These are phyloP conservation scores for Cerceris rybyensis DNA, from an alignment of 2,888 invertebrate species.

Conservation along the genomic window DNA sequence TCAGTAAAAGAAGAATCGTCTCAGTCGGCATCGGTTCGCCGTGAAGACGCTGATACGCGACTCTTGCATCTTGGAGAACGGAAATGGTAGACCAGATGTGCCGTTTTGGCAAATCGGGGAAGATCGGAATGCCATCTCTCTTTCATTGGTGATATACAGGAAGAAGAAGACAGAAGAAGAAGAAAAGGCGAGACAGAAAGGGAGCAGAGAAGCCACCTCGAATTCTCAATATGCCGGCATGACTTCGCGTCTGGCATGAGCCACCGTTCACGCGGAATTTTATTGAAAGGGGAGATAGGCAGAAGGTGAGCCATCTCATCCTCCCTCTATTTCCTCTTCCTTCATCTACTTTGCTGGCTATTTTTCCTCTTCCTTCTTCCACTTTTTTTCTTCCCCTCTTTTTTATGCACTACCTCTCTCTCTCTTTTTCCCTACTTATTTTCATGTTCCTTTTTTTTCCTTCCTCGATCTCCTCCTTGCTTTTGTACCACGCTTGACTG, in stretches of 20 bases:
- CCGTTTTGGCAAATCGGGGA: constrained; percentile 59
- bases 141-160: neutral
- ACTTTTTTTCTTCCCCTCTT: constrained; percentile 36
- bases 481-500: constrained; percentile 22
- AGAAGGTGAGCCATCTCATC: constrained; percentile 50
- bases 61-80: constrained; percentile 19
- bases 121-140: constrained; percentile 36
- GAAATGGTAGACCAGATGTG: constrained; percentile 52
- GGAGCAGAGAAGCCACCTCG: constrained; percentile 51
- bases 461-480: constrained; percentile 41
- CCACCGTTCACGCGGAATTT: constrained; percentile 71
- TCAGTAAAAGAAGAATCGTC: constrained; percentile 30
- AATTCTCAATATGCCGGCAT: constrained; percentile 71
- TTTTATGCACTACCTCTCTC: constrained; percentile 16
- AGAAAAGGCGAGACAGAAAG: neutral
- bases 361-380: constrained; percentile 44
- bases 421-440: constrained; percentile 44
- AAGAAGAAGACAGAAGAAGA: neutral
- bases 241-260: constrained; percentile 66
- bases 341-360: constrained; percentile 23
- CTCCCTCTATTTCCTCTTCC: constrained; percentile 31
- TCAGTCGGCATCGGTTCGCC: constrained; percentile 19
- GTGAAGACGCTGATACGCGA: constrained; percentile 30
- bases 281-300: constrained; percentile 72
- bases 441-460: constrained; percentile 35